Base-by-base conservation (phyloP, 64 coral and sea anemone species). In the Trachythela sp. region DNA sequence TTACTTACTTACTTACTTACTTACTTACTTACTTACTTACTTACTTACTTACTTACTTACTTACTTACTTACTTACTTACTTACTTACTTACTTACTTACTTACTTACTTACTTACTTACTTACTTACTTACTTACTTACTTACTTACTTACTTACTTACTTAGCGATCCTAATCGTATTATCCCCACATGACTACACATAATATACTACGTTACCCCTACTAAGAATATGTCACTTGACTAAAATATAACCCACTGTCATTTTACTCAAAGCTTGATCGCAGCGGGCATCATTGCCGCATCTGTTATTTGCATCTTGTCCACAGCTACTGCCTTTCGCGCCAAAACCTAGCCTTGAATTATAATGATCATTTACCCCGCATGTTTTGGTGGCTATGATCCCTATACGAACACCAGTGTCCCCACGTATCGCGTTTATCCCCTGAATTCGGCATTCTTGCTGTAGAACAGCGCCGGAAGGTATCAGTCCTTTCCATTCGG, bases 301-400 rank as follows among this genome's bases (percentile, higher is more conserved):
- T 22, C 8, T 15, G 75, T 80, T 80, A 3, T 14, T 35, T 15
- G 27, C 75, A 80, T 80, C 75, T 80, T 80, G 75, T 80, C 75
- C 75, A 38, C 75, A 80, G 17, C 75, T 80, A 5, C 9, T 14
- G 0, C 75, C 75, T 30, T 80, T 80, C 13, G 31, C 75, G 30
- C 75, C 75, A 39, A 80, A 80, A 35, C 75, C 75, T 35, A 80
- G 33, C 30, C 75, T 80, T 18, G 75, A 80, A 30, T 80, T 80
- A 29, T 80, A 80, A 36, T 80, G 27, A 10, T 30, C 34, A 18
- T 30, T 18, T 35, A 4, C 15, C 33, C 75, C 75, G 37, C 75
- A 80, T 10, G 30, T 36, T 35, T 80, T 80, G 31, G 75, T 80
- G 0, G 75, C 75, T 37, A 80, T 80, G 10, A 80, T 80, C 75